Evolutionary conservation across 2,113 vertebrate species (phyloP).

Genomic region (Panthera leo): DNA sequence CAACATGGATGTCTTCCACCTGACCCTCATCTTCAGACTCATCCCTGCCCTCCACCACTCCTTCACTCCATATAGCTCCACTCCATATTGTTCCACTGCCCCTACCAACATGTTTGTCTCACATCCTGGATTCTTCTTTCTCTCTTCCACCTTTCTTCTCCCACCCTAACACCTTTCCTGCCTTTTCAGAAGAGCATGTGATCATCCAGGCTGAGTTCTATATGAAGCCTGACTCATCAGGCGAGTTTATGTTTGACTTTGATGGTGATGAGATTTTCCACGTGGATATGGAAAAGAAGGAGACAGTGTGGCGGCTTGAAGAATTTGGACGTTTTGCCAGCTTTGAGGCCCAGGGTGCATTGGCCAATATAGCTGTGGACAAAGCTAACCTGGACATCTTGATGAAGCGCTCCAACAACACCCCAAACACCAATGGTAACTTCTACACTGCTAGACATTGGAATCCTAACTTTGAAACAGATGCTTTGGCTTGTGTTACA

Average conservation of each 20-base stretch:
- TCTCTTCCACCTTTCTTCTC: background rate
- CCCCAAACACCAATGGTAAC: slow-evolving; percentile 41
- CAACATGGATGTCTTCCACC: rapidly evolving
- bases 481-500: background rate
- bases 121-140: background rate
- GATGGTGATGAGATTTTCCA: slow-evolving; percentile 79
- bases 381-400: slow-evolving; percentile 65
- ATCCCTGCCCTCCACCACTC: background rate
- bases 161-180: background rate
- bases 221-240: background rate
- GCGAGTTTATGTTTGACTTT: slow-evolving; percentile 76
- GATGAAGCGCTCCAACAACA: slow-evolving; percentile 60
- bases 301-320: slow-evolving; percentile 73
- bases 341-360: slow-evolving; percentile 71
- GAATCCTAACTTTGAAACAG: background rate
- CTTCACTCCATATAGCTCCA: rapidly evolving
- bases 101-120: background rate
- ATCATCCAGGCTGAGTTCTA: slow-evolving; percentile 57
- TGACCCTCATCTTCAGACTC: background rate
- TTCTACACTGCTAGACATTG: background rate
- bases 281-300: slow-evolving; percentile 44
- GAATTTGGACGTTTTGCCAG: slow-evolving; percentile 60
- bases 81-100: no score
- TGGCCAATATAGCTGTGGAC: slow-evolving; percentile 74
- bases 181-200: slow-evolving; percentile 56